A percentile compares a stretch with the other conserved stretches of the same genome.
phyloP scores from a whole-genome alignment of 2,888 invertebrate genomes.

The Tribolium freemani region DNA sequence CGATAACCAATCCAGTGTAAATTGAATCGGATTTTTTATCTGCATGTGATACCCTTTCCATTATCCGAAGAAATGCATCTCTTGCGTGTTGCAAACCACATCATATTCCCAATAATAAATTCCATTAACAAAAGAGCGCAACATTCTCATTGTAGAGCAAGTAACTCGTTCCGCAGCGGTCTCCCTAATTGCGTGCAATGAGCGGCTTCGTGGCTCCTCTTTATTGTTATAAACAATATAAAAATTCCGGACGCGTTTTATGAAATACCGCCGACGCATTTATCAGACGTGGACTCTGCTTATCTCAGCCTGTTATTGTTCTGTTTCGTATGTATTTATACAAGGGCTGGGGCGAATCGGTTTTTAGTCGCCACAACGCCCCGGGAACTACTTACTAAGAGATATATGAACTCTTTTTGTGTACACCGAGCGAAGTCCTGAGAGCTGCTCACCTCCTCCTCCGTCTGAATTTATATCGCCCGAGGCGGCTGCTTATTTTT shows the following conservation, averaged over 20 bases:
- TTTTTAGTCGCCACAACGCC: constrained; percentile 59
- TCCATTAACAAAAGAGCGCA: constrained; percentile 7
- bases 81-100: constrained; percentile 3
- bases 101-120: constrained; percentile 17
- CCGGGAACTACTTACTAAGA: constrained; percentile 55
- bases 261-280: constrained; percentile 53
- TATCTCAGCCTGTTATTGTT: constrained; percentile 56
- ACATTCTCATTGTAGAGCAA: background rate
- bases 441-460: constrained; percentile 42
- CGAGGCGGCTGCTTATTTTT: constrained; percentile 49
- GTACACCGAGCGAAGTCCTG: constrained; percentile 50
- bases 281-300: constrained; percentile 49
- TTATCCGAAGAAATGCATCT: background rate
- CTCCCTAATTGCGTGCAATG: constrained; percentile 15
- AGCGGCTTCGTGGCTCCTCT: constrained; percentile 5
- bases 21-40: background rate
- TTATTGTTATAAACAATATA: constrained; percentile 55
- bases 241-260: constrained; percentile 54
- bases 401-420: constrained; percentile 61
- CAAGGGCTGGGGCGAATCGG: constrained; percentile 55
- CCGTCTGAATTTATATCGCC: constrained; percentile 54
- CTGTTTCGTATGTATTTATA: constrained; percentile 64
- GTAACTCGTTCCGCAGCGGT: constrained; percentile 18
- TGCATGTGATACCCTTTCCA: background rate
- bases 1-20: background rate